These are phyloP conservation scores for Probosciger aterrimus DNA, from an alignment of 2,113 vertebrate genomes.

Conservation along the genomic window DNA sequence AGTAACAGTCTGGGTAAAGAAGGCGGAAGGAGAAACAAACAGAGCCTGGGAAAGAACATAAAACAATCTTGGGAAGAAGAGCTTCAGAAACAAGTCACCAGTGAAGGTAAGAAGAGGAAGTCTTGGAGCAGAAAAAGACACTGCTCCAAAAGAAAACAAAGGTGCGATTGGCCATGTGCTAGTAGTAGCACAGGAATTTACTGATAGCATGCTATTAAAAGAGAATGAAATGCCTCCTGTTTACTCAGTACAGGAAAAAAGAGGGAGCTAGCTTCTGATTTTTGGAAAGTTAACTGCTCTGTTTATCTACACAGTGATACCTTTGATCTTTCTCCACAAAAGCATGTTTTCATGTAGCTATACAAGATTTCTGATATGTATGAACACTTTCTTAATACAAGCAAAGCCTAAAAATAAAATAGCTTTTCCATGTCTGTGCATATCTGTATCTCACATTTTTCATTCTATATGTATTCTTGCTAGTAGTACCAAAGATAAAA, in stretches of 20 bases:
- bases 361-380: neutral
- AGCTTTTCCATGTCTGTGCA: neutral
- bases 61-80: neutral
- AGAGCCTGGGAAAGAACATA: neutral
- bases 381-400: neutral
- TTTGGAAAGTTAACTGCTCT: neutral
- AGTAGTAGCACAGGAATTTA: neutral
- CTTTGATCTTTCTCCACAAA: neutral
- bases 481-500: neutral
- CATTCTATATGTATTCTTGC: neutral
- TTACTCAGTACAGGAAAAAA: neutral
- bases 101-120: neutral
- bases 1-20: neutral
- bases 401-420: neutral
- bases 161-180: neutral
- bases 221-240: neutral
- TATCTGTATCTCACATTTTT: neutral
- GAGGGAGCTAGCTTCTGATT: neutral
- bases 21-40: neutral
- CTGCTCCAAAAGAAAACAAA: neutral
- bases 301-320: neutral
- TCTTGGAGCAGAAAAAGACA: neutral
- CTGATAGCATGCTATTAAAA: neutral
- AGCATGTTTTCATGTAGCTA: neutral
- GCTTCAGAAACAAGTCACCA: neutral